phyloP scores from a whole-genome alignment of 2,797 vertebrate genomes.

The Phoxinus dragarum region DNA sequence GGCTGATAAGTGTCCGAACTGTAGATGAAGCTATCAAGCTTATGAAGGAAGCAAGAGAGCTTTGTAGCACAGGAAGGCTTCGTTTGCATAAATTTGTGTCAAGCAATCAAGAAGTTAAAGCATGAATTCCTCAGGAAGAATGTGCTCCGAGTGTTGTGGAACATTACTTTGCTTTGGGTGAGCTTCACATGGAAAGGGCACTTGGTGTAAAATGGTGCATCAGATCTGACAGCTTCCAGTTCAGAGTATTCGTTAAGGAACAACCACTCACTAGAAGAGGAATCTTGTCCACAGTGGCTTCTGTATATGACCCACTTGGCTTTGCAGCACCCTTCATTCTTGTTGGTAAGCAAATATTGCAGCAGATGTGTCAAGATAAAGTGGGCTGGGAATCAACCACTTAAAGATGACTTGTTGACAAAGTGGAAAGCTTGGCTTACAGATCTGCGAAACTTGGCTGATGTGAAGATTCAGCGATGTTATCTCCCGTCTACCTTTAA shows the following conservation, averaged over 20 bases:
- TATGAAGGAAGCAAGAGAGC: no score
- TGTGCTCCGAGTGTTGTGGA: constrained; percentile 24
- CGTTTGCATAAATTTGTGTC: no score
- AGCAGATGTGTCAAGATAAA: not conserved
- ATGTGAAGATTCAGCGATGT: not conserved
- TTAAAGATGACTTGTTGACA: not conserved
- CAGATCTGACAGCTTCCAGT: not conserved
- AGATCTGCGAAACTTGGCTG: not conserved
- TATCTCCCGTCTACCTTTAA: not conserved
- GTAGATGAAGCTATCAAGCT: not conserved
- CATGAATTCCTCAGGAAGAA: no score
- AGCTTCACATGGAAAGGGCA: constrained; percentile 1
- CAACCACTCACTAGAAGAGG: constrained; percentile 17
- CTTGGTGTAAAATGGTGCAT: constrained; percentile 52
- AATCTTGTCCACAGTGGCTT: not conserved
- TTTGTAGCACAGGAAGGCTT: no score
- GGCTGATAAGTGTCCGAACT: no score
- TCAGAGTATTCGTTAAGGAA: not conserved
- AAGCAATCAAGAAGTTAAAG: no score
- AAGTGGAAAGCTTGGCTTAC: not conserved
- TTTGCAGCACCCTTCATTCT: constrained; percentile 1
- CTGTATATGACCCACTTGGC: not conserved
- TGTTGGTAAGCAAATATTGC: not conserved
- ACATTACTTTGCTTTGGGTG: constrained; percentile 17
- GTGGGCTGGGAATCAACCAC: not conserved